Evolutionary conservation across 2,797 vertebrate species (phyloP), one percentile per base, ranked within the genome.

Genomic region (Gephyroberyx darwinii): DNA sequence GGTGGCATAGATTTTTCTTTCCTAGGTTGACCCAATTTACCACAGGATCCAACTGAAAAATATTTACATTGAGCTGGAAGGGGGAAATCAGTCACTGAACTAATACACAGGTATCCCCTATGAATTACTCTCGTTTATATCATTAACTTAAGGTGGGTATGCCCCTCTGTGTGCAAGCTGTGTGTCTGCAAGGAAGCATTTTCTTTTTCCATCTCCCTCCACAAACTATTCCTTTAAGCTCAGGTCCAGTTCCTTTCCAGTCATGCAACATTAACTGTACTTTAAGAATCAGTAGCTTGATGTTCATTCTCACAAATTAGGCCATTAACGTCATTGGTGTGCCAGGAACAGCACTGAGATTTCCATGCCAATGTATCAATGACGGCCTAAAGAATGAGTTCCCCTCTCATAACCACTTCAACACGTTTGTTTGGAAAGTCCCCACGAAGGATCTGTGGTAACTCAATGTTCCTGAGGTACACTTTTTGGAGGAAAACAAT

Each of bases 261-360:
- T 92, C 92, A 92, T 91, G 91, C 89, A 91, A 90, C 92, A 92
- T 92, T 93, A 92, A 91, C 85, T 78, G 75, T 81, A 89, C 91
- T 91, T 91, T 91, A 90, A 90, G 91, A 92, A 91, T 91, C 89
- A 90, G 91, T 91, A 90, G 89, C 85, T 90, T 88, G 84, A 90
- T 90, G 86, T 88, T 89, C 87, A 89, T 91, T 91, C 86, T 91
- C 89, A 89, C 89, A 91, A 92, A 91, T 88, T 90, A 90, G 84
- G 81, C 82, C 83, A 88, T 90, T 91, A 90, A 84, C 84, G 81
- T 92, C 87, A 90, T n/a, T 67, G 83, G 82, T 77, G 81, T 88
- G 88, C 88, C 88, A 91, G 87, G 82, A 91, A 90, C 80, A 88
- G 77, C 74, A 71, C 77, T 85, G 71, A 60, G 57, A 84, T 90